A percentile compares a stretch with the other conserved stretches of the same genome.
Conservation (phyloP, 2,888 invertebrate species). For the Diplolepis rosae region DNA sequence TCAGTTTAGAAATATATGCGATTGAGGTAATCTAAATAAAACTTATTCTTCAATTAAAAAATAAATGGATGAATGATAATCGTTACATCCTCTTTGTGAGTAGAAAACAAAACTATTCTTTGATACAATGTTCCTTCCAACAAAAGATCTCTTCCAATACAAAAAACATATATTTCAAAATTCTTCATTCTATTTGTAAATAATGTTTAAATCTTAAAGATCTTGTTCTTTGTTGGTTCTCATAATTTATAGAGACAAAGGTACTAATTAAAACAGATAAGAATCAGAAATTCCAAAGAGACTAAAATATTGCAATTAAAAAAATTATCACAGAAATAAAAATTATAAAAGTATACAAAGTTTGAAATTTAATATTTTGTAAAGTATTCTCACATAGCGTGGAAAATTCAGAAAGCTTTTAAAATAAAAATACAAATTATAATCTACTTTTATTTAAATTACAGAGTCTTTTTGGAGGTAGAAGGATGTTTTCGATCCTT, state of each 20-base stretch:
- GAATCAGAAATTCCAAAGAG: too few relatives aligned
- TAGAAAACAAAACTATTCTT: not conserved
- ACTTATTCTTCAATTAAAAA: not conserved
- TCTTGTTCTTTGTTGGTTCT: not conserved
- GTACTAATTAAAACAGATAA: too few relatives aligned
- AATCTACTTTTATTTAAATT: not conserved
- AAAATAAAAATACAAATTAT: too few relatives aligned
- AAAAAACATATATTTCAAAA: not conserved
- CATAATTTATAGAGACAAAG: not conserved
- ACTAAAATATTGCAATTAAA: too few relatives aligned
- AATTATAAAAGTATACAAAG: too few relatives aligned
- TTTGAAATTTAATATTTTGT: too few relatives aligned
- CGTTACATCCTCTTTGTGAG: not conserved
- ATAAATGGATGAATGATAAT: not conserved
- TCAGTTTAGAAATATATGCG: not conserved
- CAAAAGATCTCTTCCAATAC: not conserved
- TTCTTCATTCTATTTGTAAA: not conserved
- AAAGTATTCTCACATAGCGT: too few relatives aligned
- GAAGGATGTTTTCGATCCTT: slow-evolving; percentile 7
- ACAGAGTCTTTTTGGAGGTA: slow-evolving; percentile 5
- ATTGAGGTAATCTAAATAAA: not conserved
- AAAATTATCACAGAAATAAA: too few relatives aligned
- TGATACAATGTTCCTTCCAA: not conserved
- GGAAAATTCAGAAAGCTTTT: too few relatives aligned
- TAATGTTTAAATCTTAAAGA: not conserved